A percentile compares a stretch with the other conserved stretches of the same genome.
Conservation (phyloP, 2,113 vertebrate species). For the Amazona vittata region DNA sequence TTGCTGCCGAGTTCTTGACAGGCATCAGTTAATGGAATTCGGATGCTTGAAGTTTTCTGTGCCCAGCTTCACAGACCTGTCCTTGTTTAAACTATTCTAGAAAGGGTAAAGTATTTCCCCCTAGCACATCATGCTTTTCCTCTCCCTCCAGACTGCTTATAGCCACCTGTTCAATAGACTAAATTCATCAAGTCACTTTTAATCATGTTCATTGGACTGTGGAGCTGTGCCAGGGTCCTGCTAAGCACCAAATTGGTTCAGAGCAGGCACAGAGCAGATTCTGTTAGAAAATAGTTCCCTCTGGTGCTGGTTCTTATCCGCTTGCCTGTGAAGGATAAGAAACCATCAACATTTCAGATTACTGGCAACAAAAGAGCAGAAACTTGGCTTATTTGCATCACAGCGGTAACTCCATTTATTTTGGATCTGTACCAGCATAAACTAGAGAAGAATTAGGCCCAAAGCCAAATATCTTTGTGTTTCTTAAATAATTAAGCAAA, state of each 20-base stretch:
- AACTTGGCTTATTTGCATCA: slow-evolving; percentile 5
- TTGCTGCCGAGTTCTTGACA: not conserved
- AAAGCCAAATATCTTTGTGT: not conserved
- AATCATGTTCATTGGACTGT: not conserved
- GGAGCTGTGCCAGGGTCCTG: slow-evolving; percentile 32
- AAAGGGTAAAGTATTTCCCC: not conserved
- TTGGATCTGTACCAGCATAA: slow-evolving; percentile 19
- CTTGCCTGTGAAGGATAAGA: slow-evolving; percentile 3
- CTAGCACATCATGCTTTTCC: not conserved
- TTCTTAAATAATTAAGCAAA: slow-evolving; percentile 36
- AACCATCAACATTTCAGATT: slow-evolving; percentile 2
- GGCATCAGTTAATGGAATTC: not conserved
- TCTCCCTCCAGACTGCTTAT: not conserved
- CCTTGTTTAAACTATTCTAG: not conserved
- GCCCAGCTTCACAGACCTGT: not conserved
- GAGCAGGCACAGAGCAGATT: not conserved
- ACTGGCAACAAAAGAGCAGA: slow-evolving; percentile 7
- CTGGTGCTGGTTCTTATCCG: slow-evolving; percentile 19
- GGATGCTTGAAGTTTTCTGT: not conserved
- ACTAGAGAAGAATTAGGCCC: not conserved
- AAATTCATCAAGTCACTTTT: not conserved
- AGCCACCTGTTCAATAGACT: not conserved
- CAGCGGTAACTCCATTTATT: slow-evolving; percentile 4
- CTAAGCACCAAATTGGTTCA: slow-evolving; percentile 41
- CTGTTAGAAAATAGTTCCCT: slow-evolving; percentile 14